A percentile compares a stretch with the other conserved stretches of the same genome.
Conservation (phyloP, 2,888 invertebrate species). For the Agriopis leucophaearia region DNA sequence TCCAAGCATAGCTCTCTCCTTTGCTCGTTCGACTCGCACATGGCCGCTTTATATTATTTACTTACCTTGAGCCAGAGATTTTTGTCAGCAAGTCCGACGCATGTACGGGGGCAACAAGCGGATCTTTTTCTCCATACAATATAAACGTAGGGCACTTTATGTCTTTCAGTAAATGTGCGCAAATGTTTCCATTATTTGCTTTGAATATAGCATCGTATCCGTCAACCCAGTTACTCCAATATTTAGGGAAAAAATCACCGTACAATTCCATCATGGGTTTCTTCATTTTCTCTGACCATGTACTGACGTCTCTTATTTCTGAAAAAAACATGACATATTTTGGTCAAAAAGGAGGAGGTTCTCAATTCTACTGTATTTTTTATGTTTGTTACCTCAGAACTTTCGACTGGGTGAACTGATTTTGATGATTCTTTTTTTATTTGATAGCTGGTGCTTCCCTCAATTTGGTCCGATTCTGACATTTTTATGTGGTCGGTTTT, state of each 20-base stretch:
- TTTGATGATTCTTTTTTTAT: too few relatives aligned
- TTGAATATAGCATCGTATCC: conserved; percentile 85
- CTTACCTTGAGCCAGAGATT: conserved; percentile 89
- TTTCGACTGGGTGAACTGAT: too few relatives aligned
- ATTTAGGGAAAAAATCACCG: conserved; percentile 89
- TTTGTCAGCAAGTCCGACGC: conserved; percentile 89
- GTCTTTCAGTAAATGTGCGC: conserved; percentile 86
- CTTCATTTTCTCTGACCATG: conserved; percentile 93
- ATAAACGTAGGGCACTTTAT: conserved; percentile 93
- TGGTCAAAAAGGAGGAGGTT: too few relatives aligned
- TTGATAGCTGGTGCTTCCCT: too few relatives aligned
- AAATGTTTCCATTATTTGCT: conserved; percentile 90
- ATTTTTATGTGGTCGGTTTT: too few relatives aligned
- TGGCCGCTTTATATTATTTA: conserved; percentile 24
- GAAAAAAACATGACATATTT: conserved; percentile 20
- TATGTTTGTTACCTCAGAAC: too few relatives aligned
- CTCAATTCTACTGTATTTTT: too few relatives aligned
- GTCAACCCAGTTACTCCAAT: conserved; percentile 92
- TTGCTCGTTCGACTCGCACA: too few relatives aligned
- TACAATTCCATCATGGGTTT: conserved; percentile 91
- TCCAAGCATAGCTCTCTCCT: too few relatives aligned
- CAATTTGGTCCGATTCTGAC: too few relatives aligned
- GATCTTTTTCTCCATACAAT: conserved; percentile 94
- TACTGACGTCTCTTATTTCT: conserved; percentile 90
- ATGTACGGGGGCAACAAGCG: conserved; percentile 91